Evolutionary conservation across 2,113 vertebrate species (phyloP).

Genomic region (Nannobrachium achirus): DNA sequence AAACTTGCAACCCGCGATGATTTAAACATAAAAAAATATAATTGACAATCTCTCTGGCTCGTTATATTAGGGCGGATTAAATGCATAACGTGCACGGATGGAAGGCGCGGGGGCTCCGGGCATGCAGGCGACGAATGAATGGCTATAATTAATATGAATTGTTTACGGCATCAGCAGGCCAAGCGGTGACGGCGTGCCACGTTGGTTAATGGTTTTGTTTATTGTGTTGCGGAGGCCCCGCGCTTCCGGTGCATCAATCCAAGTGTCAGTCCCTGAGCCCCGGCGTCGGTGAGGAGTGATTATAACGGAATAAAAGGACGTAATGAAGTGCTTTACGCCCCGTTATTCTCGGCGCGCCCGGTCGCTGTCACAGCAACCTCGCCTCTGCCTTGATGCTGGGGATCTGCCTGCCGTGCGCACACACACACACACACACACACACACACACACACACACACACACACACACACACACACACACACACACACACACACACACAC

Average conservation of each 20-base stretch:
- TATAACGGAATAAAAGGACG: conserved; percentile 79
- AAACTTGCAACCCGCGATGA: conserved; percentile 60
- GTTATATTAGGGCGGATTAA: conserved; percentile 70
- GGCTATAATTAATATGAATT: conserved; percentile 73
- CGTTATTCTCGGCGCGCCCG: conserved; percentile 68
- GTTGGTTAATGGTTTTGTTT: conserved; percentile 79
- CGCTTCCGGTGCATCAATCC: conserved; percentile 76
- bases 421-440: no score
- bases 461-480: no score
- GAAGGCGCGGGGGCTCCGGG: no score
- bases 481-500: no score
- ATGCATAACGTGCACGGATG: conserved; percentile 35
- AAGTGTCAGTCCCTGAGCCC: conserved; percentile 61
- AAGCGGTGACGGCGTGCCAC: conserved; percentile 30
- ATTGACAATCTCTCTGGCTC: conserved; percentile 65
- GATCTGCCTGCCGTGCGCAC: no score
- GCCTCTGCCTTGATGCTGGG: conserved; percentile 33
- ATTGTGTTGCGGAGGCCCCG: conserved; percentile 70
- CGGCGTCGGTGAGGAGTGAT: conserved; percentile 72
- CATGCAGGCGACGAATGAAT: conserved; percentile 35
- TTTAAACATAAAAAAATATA: conserved; percentile 61
- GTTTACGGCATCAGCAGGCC: conserved; percentile 63
- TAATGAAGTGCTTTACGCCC: conserved; percentile 80
- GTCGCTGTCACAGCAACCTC: conserved; percentile 65
- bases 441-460: no score